Percentiles rank a stretch among this genome's conserved stretches.
Evolutionary conservation across 2,888 invertebrate species (phyloP).

Genomic region (Lasioglossum villosulum): DNA sequence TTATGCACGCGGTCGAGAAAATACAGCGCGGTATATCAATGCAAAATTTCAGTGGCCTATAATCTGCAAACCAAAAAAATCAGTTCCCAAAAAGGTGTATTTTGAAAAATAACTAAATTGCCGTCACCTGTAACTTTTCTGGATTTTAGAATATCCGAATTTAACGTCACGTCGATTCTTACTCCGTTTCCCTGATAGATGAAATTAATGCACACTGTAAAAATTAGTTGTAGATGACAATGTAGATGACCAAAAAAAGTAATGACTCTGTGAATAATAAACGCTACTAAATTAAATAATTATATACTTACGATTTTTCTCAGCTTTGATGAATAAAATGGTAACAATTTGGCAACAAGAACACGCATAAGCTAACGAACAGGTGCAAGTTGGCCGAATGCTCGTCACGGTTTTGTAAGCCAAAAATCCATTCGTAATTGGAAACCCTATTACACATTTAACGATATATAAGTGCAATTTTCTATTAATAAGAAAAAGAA

Average conservation of each 20-base stretch:
- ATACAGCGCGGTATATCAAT: conserved; percentile 74
- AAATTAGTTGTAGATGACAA: neutral
- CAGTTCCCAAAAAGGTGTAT: neutral
- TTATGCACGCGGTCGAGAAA: conserved; percentile 77
- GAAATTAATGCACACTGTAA: conserved; percentile 79
- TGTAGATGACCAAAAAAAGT: neutral
- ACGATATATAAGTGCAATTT: neutral
- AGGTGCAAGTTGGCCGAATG: conserved; percentile 72
- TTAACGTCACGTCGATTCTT: conserved; percentile 74
- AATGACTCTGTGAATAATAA: neutral
- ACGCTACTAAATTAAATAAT: neutral
- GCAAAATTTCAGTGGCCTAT: conserved; percentile 75
- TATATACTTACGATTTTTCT: conserved; percentile 72
- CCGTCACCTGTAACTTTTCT: conserved; percentile 72
- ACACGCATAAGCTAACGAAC: conserved; percentile 67
- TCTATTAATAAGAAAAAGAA: neutral
- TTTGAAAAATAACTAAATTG: neutral
- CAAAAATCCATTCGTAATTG: conserved; percentile 59
- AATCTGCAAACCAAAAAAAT: conserved; percentile 65
- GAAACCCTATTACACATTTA: conserved; percentile 40
- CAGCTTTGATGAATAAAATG: conserved; percentile 68
- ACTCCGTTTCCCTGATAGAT: conserved; percentile 74
- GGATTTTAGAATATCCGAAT: conserved; percentile 65
- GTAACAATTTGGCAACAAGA: conserved; percentile 78
- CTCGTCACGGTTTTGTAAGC: conserved; percentile 68